phyloP scores from a whole-genome alignment of 92 coral and sea anemone species.

The Meandrina meandrites region DNA sequence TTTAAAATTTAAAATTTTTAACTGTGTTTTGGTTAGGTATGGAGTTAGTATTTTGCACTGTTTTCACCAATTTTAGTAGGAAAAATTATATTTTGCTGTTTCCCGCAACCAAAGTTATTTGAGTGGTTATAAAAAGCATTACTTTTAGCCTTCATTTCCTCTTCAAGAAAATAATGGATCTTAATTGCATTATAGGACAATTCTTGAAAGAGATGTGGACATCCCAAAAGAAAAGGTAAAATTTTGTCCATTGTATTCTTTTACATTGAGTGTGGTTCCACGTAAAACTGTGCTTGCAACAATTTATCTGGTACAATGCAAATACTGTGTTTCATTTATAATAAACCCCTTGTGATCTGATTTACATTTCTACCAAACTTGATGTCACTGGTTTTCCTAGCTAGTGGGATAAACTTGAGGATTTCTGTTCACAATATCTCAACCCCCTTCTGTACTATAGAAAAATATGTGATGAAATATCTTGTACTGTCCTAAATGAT shows the following conservation, averaged over 20 bases:
- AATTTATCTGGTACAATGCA: no score
- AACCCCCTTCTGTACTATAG: background rate
- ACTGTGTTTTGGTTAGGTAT: no score
- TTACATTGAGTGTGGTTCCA: background rate
- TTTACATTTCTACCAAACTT: background rate
- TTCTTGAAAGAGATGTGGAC: conserved; percentile 84
- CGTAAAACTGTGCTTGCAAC: background rate
- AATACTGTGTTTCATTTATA: no score
- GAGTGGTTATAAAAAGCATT: no score
- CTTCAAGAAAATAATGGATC: background rate
- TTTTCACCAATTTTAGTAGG: background rate
- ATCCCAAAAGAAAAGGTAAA: conserved; percentile 92
- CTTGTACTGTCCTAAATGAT: no score
- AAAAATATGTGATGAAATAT: background rate
- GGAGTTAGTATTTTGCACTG: background rate
- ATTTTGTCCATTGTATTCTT: no score
- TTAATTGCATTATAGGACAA: conserved; percentile 47
- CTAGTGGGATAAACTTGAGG: background rate
- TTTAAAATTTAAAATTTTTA: no score
- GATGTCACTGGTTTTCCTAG: background rate
- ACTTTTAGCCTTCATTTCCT: no score
- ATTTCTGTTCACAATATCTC: background rate
- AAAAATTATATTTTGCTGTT: no score
- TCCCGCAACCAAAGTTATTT: no score
- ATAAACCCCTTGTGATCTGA: no score